Evolutionary conservation across 1,140 invertebrate genomes (phyloP).

Genomic region (Trichomalopsis sarcophagae): DNA sequence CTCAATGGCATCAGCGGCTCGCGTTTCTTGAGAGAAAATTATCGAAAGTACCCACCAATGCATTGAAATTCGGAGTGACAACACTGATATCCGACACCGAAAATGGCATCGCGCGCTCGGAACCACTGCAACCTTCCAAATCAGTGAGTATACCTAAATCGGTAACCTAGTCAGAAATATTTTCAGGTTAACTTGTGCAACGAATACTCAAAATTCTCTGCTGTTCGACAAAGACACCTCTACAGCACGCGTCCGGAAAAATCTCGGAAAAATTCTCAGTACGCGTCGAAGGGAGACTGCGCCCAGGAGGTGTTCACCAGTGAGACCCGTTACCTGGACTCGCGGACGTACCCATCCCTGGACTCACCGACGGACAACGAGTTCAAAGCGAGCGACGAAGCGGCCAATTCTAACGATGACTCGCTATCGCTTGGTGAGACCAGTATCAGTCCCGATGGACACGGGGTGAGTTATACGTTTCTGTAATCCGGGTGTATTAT

Average conservation of each 20-base stretch:
- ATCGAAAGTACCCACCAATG: too few relatives aligned
- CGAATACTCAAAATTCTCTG: too few relatives aligned
- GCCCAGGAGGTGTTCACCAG: neutral
- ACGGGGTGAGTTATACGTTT: neutral
- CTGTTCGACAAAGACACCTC: neutral
- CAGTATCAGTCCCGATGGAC: neutral
- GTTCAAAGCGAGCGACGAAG: neutral
- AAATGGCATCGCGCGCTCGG: slow-evolving; percentile 11
- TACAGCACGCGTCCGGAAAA: neutral
- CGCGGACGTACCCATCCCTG: neutral
- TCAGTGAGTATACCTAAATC: neutral
- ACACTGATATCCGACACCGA: neutral
- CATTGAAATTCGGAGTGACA: neutral
- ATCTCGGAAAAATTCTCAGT: neutral
- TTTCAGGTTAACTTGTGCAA: neutral
- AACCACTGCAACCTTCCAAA: neutral
- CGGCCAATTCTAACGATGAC: neutral
- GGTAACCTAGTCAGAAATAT: neutral
- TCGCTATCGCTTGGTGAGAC: neutral
- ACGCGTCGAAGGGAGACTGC: neutral
- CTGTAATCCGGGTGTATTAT: too few relatives aligned
- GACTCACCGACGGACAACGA: neutral
- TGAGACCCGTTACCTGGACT: neutral
- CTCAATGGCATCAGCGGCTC: too few relatives aligned
- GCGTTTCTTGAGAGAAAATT: too few relatives aligned